Evolutionary conservation across 2,113 vertebrate genomes (phyloP).

Genomic region (Chionis minor): DNA sequence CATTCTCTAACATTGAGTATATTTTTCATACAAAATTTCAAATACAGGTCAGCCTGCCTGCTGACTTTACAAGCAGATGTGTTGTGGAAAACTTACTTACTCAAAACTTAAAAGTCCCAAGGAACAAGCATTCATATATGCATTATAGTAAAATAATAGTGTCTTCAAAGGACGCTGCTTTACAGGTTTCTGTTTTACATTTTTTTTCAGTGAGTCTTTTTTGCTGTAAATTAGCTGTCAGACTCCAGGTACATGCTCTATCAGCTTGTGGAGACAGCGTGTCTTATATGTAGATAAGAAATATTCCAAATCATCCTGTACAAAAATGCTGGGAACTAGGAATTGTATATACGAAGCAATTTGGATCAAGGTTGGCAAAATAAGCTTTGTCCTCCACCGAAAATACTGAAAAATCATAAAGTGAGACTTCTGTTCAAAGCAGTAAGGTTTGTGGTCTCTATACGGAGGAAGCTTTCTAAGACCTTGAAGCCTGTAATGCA

Average conservation of each 20-base stretch:
- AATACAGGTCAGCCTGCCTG: background rate
- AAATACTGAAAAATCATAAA: background rate
- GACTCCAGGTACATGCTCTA: background rate
- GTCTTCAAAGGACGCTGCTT: background rate
- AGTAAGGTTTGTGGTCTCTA: background rate
- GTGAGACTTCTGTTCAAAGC: background rate
- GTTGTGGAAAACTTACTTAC: background rate
- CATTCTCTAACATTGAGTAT: background rate
- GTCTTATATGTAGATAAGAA: background rate
- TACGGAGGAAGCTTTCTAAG: background rate
- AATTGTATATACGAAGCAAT: background rate
- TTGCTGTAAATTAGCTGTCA: background rate
- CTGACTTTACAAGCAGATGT: background rate
- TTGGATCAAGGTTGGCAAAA: background rate
- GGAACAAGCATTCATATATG: background rate
- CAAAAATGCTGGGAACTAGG: background rate
- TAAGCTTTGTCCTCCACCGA: background rate
- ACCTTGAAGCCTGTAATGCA: background rate
- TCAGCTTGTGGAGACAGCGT: background rate
- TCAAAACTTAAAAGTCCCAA: background rate
- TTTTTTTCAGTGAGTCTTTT: background rate
- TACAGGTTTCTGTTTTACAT: background rate
- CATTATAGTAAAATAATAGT: background rate
- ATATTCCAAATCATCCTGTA: background rate
- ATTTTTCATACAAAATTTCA: background rate